A percentile compares a stretch with the other conserved stretches of the same genome.
phyloP scores from a whole-genome alignment of 2,888 invertebrate genomes.

The Hydrotaea cyrtoneurina region DNA sequence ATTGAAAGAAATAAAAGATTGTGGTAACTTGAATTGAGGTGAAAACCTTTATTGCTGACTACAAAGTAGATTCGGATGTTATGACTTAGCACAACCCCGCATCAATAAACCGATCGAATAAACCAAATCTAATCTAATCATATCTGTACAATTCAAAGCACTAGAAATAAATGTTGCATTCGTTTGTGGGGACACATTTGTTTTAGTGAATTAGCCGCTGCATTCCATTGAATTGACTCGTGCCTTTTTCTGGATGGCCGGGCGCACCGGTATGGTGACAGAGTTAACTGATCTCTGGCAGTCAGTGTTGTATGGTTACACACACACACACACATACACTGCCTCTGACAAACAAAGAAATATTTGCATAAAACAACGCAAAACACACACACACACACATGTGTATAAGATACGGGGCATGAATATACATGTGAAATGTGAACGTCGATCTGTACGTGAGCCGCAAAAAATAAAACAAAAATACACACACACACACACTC shows the following conservation, averaged over 20 bases:
- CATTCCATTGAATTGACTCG: conserved; percentile 13
- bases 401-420: too few relatives aligned
- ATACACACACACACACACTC: conserved; percentile 9
- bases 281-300: background rate
- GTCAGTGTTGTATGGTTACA: background rate
- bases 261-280: background rate
- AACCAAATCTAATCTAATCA: background rate
- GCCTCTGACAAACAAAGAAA: conserved; percentile 36
- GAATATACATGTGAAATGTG: background rate
- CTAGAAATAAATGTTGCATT: background rate
- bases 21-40: too few relatives aligned
- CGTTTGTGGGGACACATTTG: background rate
- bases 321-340: background rate
- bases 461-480: conserved; percentile 40
- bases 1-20: too few relatives aligned
- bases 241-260: background rate
- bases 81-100: too few relatives aligned
- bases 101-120: background rate
- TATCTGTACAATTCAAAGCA: background rate
- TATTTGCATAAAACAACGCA: conserved; percentile 27
- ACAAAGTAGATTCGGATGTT: too few relatives aligned
- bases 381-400: too few relatives aligned
- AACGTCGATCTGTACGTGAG: conserved; percentile 33
- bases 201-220: background rate
- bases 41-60: too few relatives aligned